phyloP scores from a whole-genome alignment of 2,113 vertebrate genomes.

The Meriones unguiculatus region DNA sequence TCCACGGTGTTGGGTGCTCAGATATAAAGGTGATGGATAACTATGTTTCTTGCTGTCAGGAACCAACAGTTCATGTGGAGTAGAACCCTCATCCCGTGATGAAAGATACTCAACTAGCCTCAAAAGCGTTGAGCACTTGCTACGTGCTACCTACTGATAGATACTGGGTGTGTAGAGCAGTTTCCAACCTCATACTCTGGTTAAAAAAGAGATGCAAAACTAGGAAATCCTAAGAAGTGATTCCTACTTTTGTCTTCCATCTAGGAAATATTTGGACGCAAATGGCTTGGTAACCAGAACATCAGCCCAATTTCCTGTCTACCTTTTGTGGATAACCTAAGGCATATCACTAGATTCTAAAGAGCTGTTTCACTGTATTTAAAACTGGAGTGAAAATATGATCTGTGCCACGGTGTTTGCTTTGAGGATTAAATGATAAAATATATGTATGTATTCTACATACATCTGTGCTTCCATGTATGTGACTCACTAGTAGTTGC shows the following conservation, averaged over 20 bases:
- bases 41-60: neutral
- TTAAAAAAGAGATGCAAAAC: neutral
- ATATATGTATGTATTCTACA: neutral
- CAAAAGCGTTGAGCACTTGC: neutral
- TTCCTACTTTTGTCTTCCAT: neutral
- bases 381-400: neutral
- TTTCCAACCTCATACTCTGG: neutral
- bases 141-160: neutral
- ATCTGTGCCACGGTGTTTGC: neutral
- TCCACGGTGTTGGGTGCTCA: neutral
- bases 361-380: neutral
- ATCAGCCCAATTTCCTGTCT: neutral
- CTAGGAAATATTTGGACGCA: neutral
- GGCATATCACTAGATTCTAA: neutral
- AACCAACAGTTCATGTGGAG: neutral
- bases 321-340: neutral
- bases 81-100: neutral
- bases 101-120: neutral
- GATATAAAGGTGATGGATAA: neutral
- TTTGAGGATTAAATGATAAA: slow-evolving; percentile 11
- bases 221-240: neutral
- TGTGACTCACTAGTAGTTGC: neutral
- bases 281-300: neutral
- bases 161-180: neutral
- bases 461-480: neutral